Evolutionary conservation across 1,140 invertebrate species (phyloP).

Genomic region (Zeugodacus cucurbitae): DNA sequence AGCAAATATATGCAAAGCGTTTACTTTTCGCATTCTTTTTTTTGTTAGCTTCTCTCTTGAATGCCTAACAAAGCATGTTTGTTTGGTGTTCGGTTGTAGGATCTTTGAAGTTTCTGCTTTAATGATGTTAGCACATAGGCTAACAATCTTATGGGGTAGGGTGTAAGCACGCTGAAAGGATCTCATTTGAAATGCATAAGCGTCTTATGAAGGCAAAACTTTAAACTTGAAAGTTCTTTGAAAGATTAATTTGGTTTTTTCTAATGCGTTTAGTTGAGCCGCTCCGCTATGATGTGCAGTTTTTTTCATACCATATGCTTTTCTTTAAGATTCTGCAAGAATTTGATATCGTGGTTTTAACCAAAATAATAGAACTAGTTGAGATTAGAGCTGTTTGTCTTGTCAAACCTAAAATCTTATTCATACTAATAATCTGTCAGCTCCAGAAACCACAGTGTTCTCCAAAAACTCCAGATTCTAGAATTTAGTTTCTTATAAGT

Average conservation of each 20-base stretch:
- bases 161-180: neutral
- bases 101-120: constrained; percentile 4
- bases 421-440: too few relatives aligned
- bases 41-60: neutral
- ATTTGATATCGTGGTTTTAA: too few relatives aligned
- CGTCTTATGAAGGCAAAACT: neutral
- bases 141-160: neutral
- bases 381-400: too few relatives aligned
- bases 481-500: too few relatives aligned
- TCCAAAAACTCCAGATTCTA: too few relatives aligned
- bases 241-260: neutral
- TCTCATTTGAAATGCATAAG: neutral
- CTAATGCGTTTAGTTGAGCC: neutral
- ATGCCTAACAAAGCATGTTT: constrained; percentile 19
- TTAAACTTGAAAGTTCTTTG: neutral
- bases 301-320: too few relatives aligned
- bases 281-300: neutral
- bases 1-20: neutral
- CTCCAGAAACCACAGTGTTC: too few relatives aligned
- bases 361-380: too few relatives aligned
- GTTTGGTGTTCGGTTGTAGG: neutral
- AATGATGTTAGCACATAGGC: neutral
- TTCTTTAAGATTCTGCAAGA: too few relatives aligned
- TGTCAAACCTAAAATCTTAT: too few relatives aligned
- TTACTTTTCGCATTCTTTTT: neutral